Conservation (phyloP, 2,797 vertebrate species). For the Malacoraja senta region DNA sequence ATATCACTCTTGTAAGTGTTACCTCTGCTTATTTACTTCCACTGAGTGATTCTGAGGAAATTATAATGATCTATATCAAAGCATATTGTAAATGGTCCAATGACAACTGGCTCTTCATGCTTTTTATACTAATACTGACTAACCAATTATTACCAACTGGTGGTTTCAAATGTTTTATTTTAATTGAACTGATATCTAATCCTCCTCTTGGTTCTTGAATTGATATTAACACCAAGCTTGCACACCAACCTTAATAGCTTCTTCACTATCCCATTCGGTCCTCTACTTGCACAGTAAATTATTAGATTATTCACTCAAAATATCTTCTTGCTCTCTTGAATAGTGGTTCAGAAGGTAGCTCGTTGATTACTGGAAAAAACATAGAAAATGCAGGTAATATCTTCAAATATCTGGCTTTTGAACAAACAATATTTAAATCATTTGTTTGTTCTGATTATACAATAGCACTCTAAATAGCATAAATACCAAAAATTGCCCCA, state of each 20-base stretch:
- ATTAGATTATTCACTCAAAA: neutral
- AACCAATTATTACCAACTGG: neutral
- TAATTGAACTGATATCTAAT: neutral
- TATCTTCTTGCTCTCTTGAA: neutral
- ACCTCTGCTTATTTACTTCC: neutral
- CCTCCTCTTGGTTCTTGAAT: too few species aligned
- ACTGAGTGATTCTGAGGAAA: neutral
- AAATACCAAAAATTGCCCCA: neutral
- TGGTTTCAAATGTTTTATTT: neutral
- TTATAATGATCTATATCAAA: neutral
- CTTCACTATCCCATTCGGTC: constrained; percentile 27
- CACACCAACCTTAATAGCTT: constrained; percentile 14
- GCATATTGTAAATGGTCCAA: neutral
- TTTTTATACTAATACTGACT: neutral
- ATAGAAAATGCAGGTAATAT: neutral
- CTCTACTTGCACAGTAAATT: neutral
- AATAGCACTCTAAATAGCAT: neutral
- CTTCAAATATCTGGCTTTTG: neutral
- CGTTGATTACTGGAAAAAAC: neutral
- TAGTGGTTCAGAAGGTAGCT: neutral
- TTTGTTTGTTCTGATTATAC: neutral
- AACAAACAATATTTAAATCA: neutral
- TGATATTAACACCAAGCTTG: too few species aligned
- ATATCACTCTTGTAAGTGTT: neutral
- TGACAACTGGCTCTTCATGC: neutral